Evolutionary conservation across 2,888 invertebrate species (phyloP).

Genomic region (Melanargia galathea): DNA sequence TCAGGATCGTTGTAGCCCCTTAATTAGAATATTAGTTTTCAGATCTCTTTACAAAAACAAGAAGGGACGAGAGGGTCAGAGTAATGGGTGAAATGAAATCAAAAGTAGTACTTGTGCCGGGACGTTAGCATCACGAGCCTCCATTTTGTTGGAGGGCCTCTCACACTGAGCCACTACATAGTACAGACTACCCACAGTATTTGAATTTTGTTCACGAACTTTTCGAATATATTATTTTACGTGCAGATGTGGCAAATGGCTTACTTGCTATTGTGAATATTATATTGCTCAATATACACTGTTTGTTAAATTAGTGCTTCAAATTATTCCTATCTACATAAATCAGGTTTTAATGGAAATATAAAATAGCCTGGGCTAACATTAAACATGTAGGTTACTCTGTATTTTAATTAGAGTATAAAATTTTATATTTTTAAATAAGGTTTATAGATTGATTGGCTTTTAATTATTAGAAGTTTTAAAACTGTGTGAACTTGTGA

Average conservation of each 20-base stretch:
- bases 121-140: slow-evolving; percentile 57
- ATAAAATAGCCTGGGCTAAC: too few relatives aligned
- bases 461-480: too few relatives aligned
- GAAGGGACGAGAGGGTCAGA: slow-evolving; percentile 33
- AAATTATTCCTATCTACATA: too few relatives aligned
- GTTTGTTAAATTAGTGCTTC: neutral
- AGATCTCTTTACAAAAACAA: slow-evolving; percentile 33
- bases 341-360: neutral
- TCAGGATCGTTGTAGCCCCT: too few relatives aligned
- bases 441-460: too few relatives aligned
- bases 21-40: slow-evolving; percentile 38
- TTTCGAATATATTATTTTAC: slow-evolving; percentile 75
- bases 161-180: slow-evolving; percentile 63
- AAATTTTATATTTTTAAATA: too few relatives aligned
- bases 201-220: slow-evolving; percentile 78
- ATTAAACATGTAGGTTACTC: too few relatives aligned
- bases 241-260: slow-evolving; percentile 62
- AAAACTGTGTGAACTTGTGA: too few relatives aligned
- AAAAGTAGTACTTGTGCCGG: slow-evolving; percentile 52
- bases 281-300: slow-evolving; percentile 1
- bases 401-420: too few relatives aligned
- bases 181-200: slow-evolving; percentile 62
- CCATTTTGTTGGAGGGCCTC: slow-evolving; percentile 67
- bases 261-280: slow-evolving; percentile 29
- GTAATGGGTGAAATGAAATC: slow-evolving; percentile 51